Base-by-base conservation (phyloP, 2,888 invertebrate genomes). In the Arctia plantaginis region DNA sequence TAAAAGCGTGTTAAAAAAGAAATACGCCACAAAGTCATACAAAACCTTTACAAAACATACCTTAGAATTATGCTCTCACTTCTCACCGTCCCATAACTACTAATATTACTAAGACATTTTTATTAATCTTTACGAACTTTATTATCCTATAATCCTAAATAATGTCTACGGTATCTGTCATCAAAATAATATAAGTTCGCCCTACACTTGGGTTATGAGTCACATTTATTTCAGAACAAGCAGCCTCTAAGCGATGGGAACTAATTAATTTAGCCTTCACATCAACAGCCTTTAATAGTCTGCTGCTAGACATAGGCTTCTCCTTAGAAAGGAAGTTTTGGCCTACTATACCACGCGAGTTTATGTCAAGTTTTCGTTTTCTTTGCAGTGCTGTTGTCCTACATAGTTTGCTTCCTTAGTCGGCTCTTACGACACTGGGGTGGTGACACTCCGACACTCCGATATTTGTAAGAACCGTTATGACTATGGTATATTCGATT, bases 161-260 rank as follows among this genome's bases (percentile, higher is more conserved):
- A 82, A 80, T 77, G 75, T 44, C 35, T 51, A 67, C 71, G 69
- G 41, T 72, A 18, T 18, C 62, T 62, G 30, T 7, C 66, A 73
- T 69, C 68, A 77, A 77, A 80, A 78, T 62, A 65, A 71, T 72
- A 76, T 69, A 73, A 79, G 71, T 66, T 73, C 69, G 64, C 62
- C 73, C 76, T 73, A 64, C 72, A 66, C 35, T 69, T 64, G 74
- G 74, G 75, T 83, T 84, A 83, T 83, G 84, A 82, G 75, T 23
- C 65, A 69, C 74, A 71, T 74, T 70, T 62, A 73, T 69, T 69
- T 66, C 73, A n/a, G 39, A 70, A 78, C 77, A 78, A 77, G 73
- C 59, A 27, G 41, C 30, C 71, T 73, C 69, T 74, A 27, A 64
- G 75, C 66, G 74, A 39, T 47, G 47, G 73, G 77, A 77, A 77